Evolutionary conservation across 2,797 vertebrate genomes (phyloP), one percentile per base, ranked within the genome.

Genomic region (Aldrovandia affinis): DNA sequence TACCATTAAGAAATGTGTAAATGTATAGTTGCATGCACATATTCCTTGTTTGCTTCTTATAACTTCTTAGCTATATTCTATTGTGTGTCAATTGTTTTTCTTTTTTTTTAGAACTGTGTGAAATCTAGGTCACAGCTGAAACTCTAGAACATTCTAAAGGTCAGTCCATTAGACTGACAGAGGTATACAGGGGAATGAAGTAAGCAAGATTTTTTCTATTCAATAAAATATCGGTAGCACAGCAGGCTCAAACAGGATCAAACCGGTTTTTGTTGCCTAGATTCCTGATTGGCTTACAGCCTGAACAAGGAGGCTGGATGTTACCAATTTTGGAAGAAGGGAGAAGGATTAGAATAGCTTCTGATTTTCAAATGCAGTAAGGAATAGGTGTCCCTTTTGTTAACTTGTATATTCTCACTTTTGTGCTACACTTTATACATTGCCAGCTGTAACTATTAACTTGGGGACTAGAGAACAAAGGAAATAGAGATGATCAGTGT

Each of bases 121-220:
- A 84, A 84, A 57, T 84, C 6, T 81, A 59, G 78, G 63, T 81
- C 78, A 57, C 33, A 52, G 78, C 78, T 81, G 36, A 42, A 81
- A 73, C 30, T 84, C 78, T 80, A 84, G 83, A 84, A 84, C 36
- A 15, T 84, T 84, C 52, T 33, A 44, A 80, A 80, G 77, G 78
- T 84, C 83, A 84, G 10, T 80, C 52, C 61, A 52, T 30, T 70
- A 70, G 30, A 63, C 59, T 61, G 22, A 20, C 30, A 70, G 68
- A 42, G 63, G 36, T 39, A 54, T n/a, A 44, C 36, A 36, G 52
- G 83, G 78, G 30, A 80, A 55, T 80, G 52, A 78, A 59, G 70
- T 61, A 57, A 39, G 61, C 59, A 65, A 47, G 80, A 61, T 55
- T 73, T 20, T n/a, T 22, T 77, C 65, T 33, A 20, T 84, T 73